A percentile compares a stretch with the other conserved stretches of the same genome.
These are phyloP conservation scores for Chlorops oryzae DNA, from an alignment of 1,140 invertebrate species.

Conservation along the genomic window DNA sequence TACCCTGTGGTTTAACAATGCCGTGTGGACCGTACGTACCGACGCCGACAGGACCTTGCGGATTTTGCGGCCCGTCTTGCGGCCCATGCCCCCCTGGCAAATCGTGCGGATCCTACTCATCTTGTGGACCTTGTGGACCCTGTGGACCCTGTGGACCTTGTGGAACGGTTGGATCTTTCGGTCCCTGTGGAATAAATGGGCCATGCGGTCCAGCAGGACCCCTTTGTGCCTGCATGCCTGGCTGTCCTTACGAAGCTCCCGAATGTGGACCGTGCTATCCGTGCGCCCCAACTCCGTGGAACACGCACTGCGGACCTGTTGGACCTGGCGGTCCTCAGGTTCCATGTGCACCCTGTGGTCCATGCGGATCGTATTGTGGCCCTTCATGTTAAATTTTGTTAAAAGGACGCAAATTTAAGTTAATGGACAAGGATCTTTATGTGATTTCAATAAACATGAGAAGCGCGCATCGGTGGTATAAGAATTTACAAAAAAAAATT, in stretches of 20 bases:
- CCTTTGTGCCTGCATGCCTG: conserved; percentile 28
- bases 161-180: conserved; percentile 16
- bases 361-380: conserved; percentile 24
- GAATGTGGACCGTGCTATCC: conserved; percentile 39
- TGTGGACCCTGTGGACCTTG: conserved; percentile 12
- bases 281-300: conserved; percentile 38
- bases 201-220: conserved; percentile 31
- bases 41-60: conserved; percentile 28
- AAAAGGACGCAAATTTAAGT: no score
- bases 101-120: conserved; percentile 23
- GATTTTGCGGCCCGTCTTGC: conserved; percentile 33
- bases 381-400: conserved; percentile 14
- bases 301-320: conserved; percentile 37
- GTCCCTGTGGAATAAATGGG: conserved; percentile 14
- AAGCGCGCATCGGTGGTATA: no score
- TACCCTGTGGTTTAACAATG: conserved; percentile 35
- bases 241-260: conserved; percentile 36
- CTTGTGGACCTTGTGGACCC: conserved; percentile 15
- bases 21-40: conserved; percentile 33
- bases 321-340: conserved; percentile 36
- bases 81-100: conserved; percentile 27
- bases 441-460: no score
- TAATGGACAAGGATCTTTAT: no score
- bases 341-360: conserved; percentile 34
- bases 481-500: no score